These are phyloP conservation scores for Operophtera brumata DNA, from an alignment of 2,888 invertebrate genomes.

Conservation along the genomic window DNA sequence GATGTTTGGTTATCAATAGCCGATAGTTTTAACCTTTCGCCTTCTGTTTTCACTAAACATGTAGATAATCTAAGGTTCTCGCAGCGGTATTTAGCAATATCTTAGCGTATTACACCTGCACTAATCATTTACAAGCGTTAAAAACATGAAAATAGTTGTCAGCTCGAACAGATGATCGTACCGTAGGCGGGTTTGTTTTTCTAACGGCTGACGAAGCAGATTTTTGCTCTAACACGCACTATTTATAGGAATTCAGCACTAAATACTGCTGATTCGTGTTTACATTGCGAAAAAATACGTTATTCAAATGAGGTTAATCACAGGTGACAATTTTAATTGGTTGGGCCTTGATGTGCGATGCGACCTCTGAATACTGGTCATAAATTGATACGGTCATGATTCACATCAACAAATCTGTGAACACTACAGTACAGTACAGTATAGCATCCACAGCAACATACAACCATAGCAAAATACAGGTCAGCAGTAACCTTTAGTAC, in stretches of 20 bases:
- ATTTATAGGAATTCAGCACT: conserved; percentile 13
- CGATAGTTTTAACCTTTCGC: conserved; percentile 70
- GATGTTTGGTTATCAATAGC: conserved; percentile 73
- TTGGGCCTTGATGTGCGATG: conserved; percentile 22
- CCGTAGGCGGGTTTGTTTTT: conserved; percentile 52
- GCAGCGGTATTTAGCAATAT: conserved; percentile 49
- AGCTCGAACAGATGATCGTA: conserved; percentile 60
- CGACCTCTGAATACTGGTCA: conserved; percentile 20
- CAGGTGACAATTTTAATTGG: conserved; percentile 41
- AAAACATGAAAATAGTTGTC: conserved; percentile 36
- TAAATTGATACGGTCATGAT: conserved; percentile 18
- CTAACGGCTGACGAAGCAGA: conserved; percentile 44
- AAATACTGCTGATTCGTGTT: conserved; percentile 24
- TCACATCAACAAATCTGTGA: conserved; percentile 15
- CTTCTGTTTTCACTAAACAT: conserved; percentile 56
- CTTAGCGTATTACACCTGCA: conserved; percentile 32
- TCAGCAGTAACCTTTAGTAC: neutral
- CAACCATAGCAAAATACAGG: no score
- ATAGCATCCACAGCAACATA: no score
- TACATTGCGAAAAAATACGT: conserved; percentile 38
- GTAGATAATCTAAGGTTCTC: conserved; percentile 56
- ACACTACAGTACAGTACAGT: neutral
- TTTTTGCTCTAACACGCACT: conserved; percentile 33
- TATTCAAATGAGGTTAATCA: conserved; percentile 48
- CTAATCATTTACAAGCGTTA: conserved; percentile 34